A percentile compares a stretch with the other conserved stretches of the same genome.
Evolutionary conservation across 92 coral and sea anemone genomes (phyloP).

Genomic region (Bergia sp.): DNA sequence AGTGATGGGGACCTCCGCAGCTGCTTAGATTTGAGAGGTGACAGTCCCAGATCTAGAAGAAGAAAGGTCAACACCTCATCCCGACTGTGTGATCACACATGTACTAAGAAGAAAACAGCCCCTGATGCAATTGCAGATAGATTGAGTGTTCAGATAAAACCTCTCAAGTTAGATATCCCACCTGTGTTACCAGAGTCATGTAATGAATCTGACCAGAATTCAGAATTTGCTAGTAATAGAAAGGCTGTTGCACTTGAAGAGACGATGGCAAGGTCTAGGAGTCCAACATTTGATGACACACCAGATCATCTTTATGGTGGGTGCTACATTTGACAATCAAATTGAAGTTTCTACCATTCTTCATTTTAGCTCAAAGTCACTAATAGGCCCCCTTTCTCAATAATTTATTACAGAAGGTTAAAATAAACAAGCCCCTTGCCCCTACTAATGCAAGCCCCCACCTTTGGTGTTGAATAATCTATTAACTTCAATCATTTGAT

Average conservation of each 20-base stretch:
- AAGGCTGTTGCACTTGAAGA: not conserved
- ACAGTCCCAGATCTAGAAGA: not conserved
- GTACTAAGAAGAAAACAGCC: not conserved
- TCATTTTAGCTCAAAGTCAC: too few relatives aligned
- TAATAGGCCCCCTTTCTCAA: not conserved
- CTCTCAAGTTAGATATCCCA: not conserved
- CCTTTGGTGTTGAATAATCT: too few relatives aligned
- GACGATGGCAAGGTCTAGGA: conserved; percentile 40
- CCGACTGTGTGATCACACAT: not conserved
- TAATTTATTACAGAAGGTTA: too few relatives aligned
- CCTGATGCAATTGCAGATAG: not conserved
- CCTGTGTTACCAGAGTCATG: not conserved
- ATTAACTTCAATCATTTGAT: too few relatives aligned
- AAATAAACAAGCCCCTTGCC: too few relatives aligned
- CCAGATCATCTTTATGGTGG: conserved; percentile 42
- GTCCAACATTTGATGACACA: conserved; percentile 31
- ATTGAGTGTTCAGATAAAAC: not conserved
- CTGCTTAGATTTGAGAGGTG: conserved; percentile 10
- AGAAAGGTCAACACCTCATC: not conserved
- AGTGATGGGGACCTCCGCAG: conserved; percentile 25
- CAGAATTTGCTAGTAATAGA: not conserved
- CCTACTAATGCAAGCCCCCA: too few relatives aligned
- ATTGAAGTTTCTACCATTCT: not conserved
- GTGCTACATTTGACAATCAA: not conserved
- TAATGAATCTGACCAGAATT: not conserved